Percentiles rank a stretch among this genome's conserved stretches.
phyloP scores from a whole-genome alignment of 2,888 invertebrate species.

The Watsonalla cultraria region DNA sequence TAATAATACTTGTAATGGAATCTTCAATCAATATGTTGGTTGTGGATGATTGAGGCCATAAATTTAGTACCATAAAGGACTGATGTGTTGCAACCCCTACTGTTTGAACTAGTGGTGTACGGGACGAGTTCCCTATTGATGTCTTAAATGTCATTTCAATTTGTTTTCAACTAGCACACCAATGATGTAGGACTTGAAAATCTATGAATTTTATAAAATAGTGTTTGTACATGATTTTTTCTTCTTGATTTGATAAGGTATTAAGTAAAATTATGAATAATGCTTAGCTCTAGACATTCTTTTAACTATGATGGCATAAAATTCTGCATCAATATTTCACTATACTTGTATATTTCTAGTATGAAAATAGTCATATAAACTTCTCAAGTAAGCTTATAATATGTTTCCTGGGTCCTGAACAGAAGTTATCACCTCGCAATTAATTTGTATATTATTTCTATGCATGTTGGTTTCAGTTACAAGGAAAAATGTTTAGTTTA shows the following conservation, averaged over 20 bases:
- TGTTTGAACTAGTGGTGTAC: constrained; percentile 6
- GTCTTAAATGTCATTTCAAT: constrained; percentile 31
- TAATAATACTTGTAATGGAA: constrained; percentile 45
- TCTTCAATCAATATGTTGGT: constrained; percentile 46
- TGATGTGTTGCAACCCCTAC: constrained; percentile 34
- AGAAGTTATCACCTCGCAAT: constrained; percentile 35
- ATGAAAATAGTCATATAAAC: constrained; percentile 27
- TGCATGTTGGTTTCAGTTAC: constrained; percentile 27
- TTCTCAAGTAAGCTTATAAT: constrained; percentile 30
- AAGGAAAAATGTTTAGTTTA: constrained; percentile 28
- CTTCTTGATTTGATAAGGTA: constrained; percentile 35
- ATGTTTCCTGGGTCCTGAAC: constrained; percentile 22
- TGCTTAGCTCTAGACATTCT: constrained; percentile 64
- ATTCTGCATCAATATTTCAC: constrained; percentile 51
- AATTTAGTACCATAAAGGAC: constrained; percentile 45
- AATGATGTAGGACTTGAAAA: constrained; percentile 25
- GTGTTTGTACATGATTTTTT: constrained; percentile 44
- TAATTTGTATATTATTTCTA: constrained; percentile 32
- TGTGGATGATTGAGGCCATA: constrained; percentile 60
- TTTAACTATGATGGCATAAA: constrained; percentile 51
- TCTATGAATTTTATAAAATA: constrained; percentile 23
- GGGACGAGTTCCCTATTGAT: constrained; percentile 24
- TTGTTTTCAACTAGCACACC: constrained; percentile 21
- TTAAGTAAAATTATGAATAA: constrained; percentile 41
- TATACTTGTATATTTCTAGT: constrained; percentile 43